Conservation (phyloP, 2,113 vertebrate species). For the Maccullochella peelii region DNA sequence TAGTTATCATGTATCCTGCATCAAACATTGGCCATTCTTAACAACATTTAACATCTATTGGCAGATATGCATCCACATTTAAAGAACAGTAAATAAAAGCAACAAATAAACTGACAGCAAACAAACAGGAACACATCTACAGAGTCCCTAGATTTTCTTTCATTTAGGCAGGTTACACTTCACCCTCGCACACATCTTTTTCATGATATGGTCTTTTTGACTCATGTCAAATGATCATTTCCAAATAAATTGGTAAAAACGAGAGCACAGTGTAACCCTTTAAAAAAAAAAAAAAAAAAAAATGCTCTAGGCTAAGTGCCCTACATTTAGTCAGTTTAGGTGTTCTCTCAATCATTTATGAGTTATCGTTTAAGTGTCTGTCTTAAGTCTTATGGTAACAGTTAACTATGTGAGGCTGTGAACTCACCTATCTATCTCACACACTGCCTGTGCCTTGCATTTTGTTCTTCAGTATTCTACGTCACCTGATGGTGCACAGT, state of each 20-base stretch:
- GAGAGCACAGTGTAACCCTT: conserved; percentile 73
- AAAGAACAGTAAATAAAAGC: conserved; percentile 86
- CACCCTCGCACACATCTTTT: conserved; percentile 51
- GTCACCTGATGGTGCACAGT: conserved; percentile 45
- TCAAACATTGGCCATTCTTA: conserved; percentile 90
- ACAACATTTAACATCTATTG: conserved; percentile 98
- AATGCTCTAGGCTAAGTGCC: conserved; percentile 75
- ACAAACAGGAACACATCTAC: conserved; percentile 86
- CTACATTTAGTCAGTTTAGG: conserved; percentile 61
- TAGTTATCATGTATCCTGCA: conserved; percentile 90
- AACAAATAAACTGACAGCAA: conserved; percentile 87
- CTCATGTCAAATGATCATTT: conserved; percentile 40
- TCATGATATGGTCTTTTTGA: conserved; percentile 37
- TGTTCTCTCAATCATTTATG: conserved; percentile 47
- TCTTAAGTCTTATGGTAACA: conserved; percentile 11
- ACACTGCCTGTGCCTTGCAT: conserved; percentile 32
- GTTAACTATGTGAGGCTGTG: conserved; percentile 47
- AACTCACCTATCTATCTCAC: conserved; percentile 32
- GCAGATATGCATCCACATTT: conserved; percentile 88
- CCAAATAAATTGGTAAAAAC: conserved; percentile 38
- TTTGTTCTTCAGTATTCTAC: conserved; percentile 31
- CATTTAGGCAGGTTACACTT: conserved; percentile 80
- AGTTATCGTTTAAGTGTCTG: conserved; percentile 38
- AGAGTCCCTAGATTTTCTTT: conserved; percentile 79
- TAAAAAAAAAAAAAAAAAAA: neutral